Evolutionary conservation across 37 sponge, comb jelly and placozoan genomes (phyloP).

Genomic region (Haliclona indistincta): DNA sequence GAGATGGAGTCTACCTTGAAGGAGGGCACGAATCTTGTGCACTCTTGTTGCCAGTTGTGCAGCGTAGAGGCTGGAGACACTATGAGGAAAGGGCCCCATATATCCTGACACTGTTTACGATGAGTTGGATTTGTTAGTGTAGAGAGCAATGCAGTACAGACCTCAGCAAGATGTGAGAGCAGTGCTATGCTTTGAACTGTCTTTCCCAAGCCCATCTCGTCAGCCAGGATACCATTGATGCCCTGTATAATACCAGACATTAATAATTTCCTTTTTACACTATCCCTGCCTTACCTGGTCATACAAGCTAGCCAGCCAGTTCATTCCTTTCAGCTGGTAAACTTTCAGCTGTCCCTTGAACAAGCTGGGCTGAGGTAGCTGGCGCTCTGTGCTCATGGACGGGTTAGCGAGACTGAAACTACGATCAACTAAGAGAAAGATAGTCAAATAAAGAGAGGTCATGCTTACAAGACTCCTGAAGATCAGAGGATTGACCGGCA

Average conservation of each 20-base stretch:
- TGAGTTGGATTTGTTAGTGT: neutral
- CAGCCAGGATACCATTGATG: slow-evolving; percentile 96
- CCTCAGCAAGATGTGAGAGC: slow-evolving; percentile 89
- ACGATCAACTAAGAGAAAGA: slow-evolving; percentile 65
- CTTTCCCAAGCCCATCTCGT: slow-evolving; percentile 97
- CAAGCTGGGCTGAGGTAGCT: slow-evolving; percentile 77
- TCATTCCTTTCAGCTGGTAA: slow-evolving; percentile 96
- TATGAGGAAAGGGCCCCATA: slow-evolving; percentile 93
- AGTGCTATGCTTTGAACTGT: slow-evolving; percentile 92
- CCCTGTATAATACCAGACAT: slow-evolving; percentile 41
- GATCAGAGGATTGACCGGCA: neutral
- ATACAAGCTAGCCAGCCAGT: slow-evolving; percentile 93
- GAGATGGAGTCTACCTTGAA: slow-evolving; percentile 45
- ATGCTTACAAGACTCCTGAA: slow-evolving; percentile 42
- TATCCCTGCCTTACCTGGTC: slow-evolving; percentile 53
- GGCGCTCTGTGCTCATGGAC: slow-evolving; percentile 49
- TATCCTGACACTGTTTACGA: slow-evolving; percentile 60
- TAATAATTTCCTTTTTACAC: neutral
- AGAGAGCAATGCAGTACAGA: neutral
- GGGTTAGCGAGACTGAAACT: slow-evolving; percentile 88
- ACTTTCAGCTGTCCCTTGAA: slow-evolving; percentile 84
- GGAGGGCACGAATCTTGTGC: slow-evolving; percentile 68
- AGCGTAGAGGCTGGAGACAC: slow-evolving; percentile 94
- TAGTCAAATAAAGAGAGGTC: neutral
- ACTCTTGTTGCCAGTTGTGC: slow-evolving; percentile 98